Evolutionary conservation across 1,140 invertebrate species (phyloP), one percentile per base, ranked within the genome.

Genomic region (Diploscapter pachys): DNA sequence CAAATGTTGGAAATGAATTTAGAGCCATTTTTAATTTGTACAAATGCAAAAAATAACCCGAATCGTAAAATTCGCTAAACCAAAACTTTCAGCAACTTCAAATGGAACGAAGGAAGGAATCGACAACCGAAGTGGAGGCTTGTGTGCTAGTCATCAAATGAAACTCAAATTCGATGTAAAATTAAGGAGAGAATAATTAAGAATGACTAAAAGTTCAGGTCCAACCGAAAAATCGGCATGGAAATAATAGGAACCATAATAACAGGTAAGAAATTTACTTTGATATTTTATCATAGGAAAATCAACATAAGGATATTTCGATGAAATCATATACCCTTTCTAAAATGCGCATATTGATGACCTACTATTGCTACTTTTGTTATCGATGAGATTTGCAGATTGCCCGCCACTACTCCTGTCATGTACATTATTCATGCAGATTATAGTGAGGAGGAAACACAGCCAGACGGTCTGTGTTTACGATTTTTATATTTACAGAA

Each of bases 71-170:
- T 56, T 66, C 50, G 4, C 48, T 4, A 66, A 64, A 6, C 63
- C 56, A 5, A 13, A 4, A 5, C 9, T 55, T 75, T 11, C 68
- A 75, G 73, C 51, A 11, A 76, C 75, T 4, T 76, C 75, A 11
- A 71, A 76, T 50, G 75, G 75, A 11, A 72, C 75, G 4, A 48
- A 48, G 55, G 75, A 72, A 6, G 75, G 75, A 65, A 67, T 76
- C 4, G 75, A 76, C 52, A 63, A 73, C 52, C 65, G 67, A 56
- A 76, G 68, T 59, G 75, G 70, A 55, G 75, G 75, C 48, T 50
- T 76, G 4, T 76, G 75, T 56, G 11, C 61, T 49, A 52, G 53
- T n/a, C 51, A 62, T 53, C 75, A 76, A 51, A 76, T 76, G 75
- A 76, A 76, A 55, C 57, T 76, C 54, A 76, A 76, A 59, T 76